Evolutionary conservation across 2,888 invertebrate genomes (phyloP).

Genomic region (Brachypterus glaber): DNA sequence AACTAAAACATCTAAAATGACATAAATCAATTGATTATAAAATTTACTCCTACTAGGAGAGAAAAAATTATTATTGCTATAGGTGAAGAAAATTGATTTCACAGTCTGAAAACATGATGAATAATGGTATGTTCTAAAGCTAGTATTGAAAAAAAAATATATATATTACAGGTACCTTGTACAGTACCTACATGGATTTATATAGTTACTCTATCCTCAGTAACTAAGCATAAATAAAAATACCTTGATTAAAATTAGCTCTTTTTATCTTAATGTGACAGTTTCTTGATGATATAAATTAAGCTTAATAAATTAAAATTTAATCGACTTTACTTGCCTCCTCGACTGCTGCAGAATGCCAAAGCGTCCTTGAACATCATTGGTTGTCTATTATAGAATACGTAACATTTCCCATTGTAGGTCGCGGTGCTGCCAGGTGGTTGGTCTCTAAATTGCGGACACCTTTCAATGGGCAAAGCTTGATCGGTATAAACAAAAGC

Average conservation of each 20-base stretch:
- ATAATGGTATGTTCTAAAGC: no score
- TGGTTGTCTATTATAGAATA: conserved; percentile 84
- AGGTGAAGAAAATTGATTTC: no score
- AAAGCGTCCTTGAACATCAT: conserved; percentile 70
- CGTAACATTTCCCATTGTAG: conserved; percentile 91
- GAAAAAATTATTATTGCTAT: no score
- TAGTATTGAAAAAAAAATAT: no score
- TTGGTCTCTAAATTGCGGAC: conserved; percentile 86
- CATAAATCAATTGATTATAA: no score
- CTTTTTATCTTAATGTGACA: not conserved
- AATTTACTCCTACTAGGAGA: no score
- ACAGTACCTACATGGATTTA: no score
- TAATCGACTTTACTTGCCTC: conserved; percentile 31
- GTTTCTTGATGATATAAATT: not conserved
- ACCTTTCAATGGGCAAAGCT: conserved; percentile 82
- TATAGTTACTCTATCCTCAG: no score
- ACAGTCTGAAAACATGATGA: no score
- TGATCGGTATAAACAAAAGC: conserved; percentile 91
- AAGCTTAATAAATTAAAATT: conserved; percentile 1
- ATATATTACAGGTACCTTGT: no score
- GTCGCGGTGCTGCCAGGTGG: conserved; percentile 88
- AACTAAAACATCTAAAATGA: no score
- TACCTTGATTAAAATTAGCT: not conserved
- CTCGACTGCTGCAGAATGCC: conserved; percentile 68
- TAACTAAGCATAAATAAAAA: no score